Conservation (phyloP, 2,888 invertebrate species). For the Branchipolynoe longqiensis region DNA sequence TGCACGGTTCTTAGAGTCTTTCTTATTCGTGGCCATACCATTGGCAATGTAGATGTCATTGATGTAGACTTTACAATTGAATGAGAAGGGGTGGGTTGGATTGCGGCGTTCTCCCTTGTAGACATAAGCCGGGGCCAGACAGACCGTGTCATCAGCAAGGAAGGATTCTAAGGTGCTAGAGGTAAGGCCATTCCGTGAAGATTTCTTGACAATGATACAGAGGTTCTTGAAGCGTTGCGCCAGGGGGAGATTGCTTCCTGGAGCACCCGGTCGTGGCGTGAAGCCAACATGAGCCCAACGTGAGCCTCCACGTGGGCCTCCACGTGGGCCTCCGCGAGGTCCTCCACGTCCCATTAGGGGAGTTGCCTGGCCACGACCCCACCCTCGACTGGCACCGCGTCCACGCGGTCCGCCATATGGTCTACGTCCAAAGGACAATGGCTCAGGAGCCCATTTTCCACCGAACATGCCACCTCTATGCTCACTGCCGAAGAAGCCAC, state of each 20-base stretch:
- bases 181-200: background rate
- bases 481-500: no score
- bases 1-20: conserved; percentile 19
- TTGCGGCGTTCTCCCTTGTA: conserved; percentile 30
- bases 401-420: no score
- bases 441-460: no score
- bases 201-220: background rate
- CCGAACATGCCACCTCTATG: no score
- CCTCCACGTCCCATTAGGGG: no score
- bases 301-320: no score
- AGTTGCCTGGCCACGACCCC: no score
- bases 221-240: conserved; percentile 22
- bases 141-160: background rate
- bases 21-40: conserved; percentile 27
- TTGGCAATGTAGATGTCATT: conserved; percentile 12
- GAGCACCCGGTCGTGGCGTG: no score
- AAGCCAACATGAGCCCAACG: no score
- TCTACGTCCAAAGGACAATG: no score
- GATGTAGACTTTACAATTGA: conserved; percentile 17
- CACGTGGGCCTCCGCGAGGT: no score
- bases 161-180: background rate
- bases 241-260: background rate
- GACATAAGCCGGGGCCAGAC: conserved; percentile 11
- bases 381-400: no score
- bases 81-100: background rate